phyloP scores from a whole-genome alignment of 2,888 invertebrate species.

The Heterodera filipjevi region DNA sequence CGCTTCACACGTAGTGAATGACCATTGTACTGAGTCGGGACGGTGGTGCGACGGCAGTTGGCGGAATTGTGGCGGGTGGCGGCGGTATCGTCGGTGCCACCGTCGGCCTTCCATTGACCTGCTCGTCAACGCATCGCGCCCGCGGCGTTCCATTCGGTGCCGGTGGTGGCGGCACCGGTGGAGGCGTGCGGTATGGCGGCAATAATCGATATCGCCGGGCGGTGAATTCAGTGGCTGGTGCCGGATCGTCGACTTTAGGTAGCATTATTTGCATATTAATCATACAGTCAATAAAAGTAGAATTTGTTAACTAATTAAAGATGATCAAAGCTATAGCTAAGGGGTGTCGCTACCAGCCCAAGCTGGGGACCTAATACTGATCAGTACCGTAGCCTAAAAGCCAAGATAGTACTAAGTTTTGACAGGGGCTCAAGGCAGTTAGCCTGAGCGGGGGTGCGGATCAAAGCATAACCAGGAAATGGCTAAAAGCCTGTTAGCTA shows the following conservation, averaged over 20 bases:
- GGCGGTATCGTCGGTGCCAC: slow-evolving; percentile 24
- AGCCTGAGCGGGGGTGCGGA: no score
- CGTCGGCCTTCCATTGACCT: slow-evolving; percentile 28
- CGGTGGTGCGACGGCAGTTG: background rate
- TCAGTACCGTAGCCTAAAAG: no score
- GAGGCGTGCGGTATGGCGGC: slow-evolving; percentile 22
- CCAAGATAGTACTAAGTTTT: no score
- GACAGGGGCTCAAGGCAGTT: no score
- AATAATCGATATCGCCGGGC: slow-evolving; percentile 19
- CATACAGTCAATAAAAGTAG: no score
- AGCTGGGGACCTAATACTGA: no score
- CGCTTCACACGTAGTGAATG: background rate
- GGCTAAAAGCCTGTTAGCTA: no score
- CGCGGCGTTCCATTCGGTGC: slow-evolving; percentile 42
- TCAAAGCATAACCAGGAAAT: no score
- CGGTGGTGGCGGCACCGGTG: slow-evolving; percentile 36
- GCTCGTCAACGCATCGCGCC: slow-evolving; percentile 46
- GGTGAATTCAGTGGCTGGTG: slow-evolving; percentile 20
- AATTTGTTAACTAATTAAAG: no score
- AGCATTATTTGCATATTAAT: no score
- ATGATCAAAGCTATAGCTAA: no score
- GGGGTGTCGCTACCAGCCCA: no score
- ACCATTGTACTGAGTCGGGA: slow-evolving; percentile 27
- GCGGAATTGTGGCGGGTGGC: slow-evolving; percentile 12
- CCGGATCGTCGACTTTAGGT: slow-evolving; percentile 7